Conservation (phyloP, 2,113 vertebrate species). For the Trinectes maculatus region DNA sequence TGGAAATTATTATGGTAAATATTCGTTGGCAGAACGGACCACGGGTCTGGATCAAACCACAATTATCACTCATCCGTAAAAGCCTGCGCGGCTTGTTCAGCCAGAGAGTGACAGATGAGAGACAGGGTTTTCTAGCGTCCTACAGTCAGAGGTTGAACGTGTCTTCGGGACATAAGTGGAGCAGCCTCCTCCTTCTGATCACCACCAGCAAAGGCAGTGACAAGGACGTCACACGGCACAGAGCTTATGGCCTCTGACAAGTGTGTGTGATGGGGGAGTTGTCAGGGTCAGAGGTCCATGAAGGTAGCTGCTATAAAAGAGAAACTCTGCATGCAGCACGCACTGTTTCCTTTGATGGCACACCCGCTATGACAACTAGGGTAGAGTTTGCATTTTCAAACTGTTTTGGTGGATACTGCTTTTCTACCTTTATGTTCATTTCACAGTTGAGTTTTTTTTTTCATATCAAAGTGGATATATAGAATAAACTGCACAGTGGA, state of each 20-base stretch:
- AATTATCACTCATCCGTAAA: constrained; percentile 6
- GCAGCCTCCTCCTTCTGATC: constrained; percentile 42
- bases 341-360: neutral
- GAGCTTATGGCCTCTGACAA: constrained; percentile 79
- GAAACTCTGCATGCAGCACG: constrained; percentile 6
- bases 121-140: constrained; percentile 17
- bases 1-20: constrained; percentile 6
- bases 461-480: no score
- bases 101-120: constrained; percentile 4
- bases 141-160: constrained; percentile 57
- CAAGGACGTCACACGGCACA: constrained; percentile 57
- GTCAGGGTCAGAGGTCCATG: constrained; percentile 55
- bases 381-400: neutral
- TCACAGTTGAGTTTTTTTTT: no score
- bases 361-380: neutral
- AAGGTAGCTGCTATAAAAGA: constrained; percentile 35
- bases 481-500: no score
- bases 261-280: constrained; percentile 69
- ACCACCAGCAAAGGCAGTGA: constrained; percentile 62
- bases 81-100: neutral
- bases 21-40: neutral
- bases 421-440: neutral
- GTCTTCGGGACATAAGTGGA: constrained; percentile 53
- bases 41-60: neutral
- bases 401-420: no score